phyloP scores from a whole-genome alignment of 1,140 invertebrate genomes.

The Pseudomyrmex sp. region DNA sequence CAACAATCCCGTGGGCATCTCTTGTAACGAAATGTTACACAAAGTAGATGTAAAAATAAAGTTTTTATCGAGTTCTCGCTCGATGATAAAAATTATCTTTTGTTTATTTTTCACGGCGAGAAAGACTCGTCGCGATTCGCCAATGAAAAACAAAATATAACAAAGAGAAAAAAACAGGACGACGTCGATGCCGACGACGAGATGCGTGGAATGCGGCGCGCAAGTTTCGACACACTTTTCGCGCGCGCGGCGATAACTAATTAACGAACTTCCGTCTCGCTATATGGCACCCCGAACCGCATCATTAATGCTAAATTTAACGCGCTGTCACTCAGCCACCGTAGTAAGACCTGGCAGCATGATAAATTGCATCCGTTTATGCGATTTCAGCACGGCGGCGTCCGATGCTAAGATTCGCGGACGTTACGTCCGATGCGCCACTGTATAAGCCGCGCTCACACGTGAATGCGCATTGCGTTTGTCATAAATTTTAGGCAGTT shows the following conservation, averaged over 20 bases:
- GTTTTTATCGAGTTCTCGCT: too few relatives aligned
- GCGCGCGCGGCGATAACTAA: constrained; percentile 46
- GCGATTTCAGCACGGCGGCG: constrained; percentile 48
- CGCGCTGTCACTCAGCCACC: constrained; percentile 64
- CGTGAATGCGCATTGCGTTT: constrained; percentile 52
- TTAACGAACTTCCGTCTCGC: constrained; percentile 59
- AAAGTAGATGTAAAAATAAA: too few relatives aligned
- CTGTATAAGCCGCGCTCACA: constrained; percentile 19
- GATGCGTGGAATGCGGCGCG: constrained; percentile 35
- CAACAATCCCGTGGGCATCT: too few relatives aligned
- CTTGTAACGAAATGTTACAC: too few relatives aligned
- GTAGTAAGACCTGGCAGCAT: constrained; percentile 53
- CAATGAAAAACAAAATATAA: too few relatives aligned
- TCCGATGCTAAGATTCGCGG: constrained; percentile 39
- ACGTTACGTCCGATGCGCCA: constrained; percentile 21
- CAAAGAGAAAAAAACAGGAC: neutral
- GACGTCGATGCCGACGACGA: neutral
- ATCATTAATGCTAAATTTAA: constrained; percentile 71
- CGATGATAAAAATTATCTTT: too few relatives aligned
- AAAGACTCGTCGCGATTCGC: too few relatives aligned
- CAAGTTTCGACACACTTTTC: constrained; percentile 50
- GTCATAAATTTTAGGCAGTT: constrained; percentile 60
- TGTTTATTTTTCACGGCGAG: too few relatives aligned
- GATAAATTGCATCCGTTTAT: constrained; percentile 67
- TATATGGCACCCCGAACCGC: constrained; percentile 53